phyloP scores from a whole-genome alignment of 2,113 vertebrate species.

The Pao palembangensis region DNA sequence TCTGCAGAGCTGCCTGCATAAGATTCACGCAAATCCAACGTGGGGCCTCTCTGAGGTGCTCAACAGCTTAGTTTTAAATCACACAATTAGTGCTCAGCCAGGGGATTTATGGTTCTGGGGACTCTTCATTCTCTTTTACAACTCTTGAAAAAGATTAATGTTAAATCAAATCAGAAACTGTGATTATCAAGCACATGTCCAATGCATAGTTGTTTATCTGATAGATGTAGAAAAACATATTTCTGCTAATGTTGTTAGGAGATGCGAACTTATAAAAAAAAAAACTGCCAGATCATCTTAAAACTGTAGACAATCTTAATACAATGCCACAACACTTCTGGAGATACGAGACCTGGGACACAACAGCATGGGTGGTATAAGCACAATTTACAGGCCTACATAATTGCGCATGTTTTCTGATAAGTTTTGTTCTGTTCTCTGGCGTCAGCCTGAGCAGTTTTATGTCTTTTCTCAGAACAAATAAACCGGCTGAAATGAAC shows the following conservation, averaged over 20 bases:
- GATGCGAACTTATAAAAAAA: too few relatives aligned
- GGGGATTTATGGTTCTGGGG: slow-evolving; percentile 44
- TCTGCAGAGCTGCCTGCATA: slow-evolving; percentile 30
- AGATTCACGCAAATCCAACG: slow-evolving; percentile 25
- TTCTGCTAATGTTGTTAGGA: too few relatives aligned
- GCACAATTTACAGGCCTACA: neutral
- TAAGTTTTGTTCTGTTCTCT: neutral
- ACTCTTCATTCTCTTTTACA: slow-evolving; percentile 26
- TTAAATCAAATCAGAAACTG: slow-evolving; percentile 24
- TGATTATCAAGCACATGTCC: slow-evolving; percentile 16
- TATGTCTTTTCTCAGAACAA: slow-evolving; percentile 33
- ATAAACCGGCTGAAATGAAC: slow-evolving; percentile 44
- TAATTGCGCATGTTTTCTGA: neutral
- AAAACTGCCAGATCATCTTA: slow-evolving; percentile 8
- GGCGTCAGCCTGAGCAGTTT: slow-evolving; percentile 33
- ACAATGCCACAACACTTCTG: slow-evolving; percentile 5
- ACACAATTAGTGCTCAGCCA: slow-evolving; percentile 49
- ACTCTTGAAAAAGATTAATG: slow-evolving; percentile 32
- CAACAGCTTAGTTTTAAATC: slow-evolving; percentile 47
- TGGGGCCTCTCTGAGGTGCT: slow-evolving; percentile 36
- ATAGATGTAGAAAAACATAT: too few relatives aligned
- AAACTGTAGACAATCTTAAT: slow-evolving; percentile 1
- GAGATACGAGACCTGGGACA: neutral
- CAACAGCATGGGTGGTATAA: neutral
- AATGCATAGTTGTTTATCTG: too few relatives aligned